Base-by-base conservation (phyloP, 2,113 vertebrate genomes). In the Megaceryle torquata region DNA sequence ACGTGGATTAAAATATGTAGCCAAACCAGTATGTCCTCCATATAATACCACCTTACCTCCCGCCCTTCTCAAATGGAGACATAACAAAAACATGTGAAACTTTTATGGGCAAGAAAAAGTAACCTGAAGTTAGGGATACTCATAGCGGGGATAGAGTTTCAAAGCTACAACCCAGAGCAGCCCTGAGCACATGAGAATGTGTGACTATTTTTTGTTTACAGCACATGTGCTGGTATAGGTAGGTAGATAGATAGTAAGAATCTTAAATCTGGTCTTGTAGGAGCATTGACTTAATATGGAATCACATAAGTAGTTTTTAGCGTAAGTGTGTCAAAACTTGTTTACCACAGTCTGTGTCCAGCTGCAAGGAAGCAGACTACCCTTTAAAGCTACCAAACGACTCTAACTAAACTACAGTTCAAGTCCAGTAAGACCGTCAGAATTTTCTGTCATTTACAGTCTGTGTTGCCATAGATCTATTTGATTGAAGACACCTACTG, bases 401-500 rank as follows among this genome's bases (percentile, higher is more conserved):
- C 89, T 68, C 68, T 91, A 94, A 77, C 74, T 77, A 93, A 95
- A 94, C 92, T 82, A 50, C 61, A 77, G 90, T 89, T 96, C 94
- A 95, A 82, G 89, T 95, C 92, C 92, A 97, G 95, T 93, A 96
- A 96, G 88, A 91, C 74, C 57, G 63, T 89, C 95, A 96, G 77
- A 95, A 95, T 91, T 83, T 82, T 93, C 94, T 96, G 96, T 96
- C 96, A 91, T 95, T 94, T 93, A 88, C 86, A 89, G 91, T 85
- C 80, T 89, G 28, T 39, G 56, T 83, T 95, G 65, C 90, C 82
- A 95, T 96, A 95, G 94, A 96, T 97, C 96, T 96, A 46, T 74
- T 85, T 96, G 96, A 95, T 96, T 93, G 96, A 96, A 95, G 88
- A 95, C 93, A 94, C 82, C 92, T 96, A 96, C 88, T 86, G 82